phyloP scores from a whole-genome alignment of 2,888 invertebrate species.

The Caenorhabditis macrosperma region DNA sequence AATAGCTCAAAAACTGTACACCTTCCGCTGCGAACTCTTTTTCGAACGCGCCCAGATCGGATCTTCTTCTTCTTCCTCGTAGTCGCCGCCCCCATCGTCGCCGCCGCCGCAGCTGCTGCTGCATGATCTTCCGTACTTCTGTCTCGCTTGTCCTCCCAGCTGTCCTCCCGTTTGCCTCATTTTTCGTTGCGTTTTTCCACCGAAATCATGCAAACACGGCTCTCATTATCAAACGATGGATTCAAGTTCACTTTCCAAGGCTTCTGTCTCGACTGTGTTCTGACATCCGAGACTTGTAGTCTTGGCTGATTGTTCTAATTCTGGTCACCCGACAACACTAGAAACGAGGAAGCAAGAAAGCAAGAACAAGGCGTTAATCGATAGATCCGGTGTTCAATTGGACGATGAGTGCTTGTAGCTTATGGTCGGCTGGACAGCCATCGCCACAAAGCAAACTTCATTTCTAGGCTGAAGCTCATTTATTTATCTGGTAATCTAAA shows the following conservation, averaged over 20 bases:
- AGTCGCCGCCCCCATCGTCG: constrained; percentile 2
- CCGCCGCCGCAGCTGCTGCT: no score
- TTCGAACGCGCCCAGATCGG: not conserved
- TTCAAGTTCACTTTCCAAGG: not conserved
- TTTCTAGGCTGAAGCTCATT: no score
- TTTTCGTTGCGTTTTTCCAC: constrained; percentile 20
- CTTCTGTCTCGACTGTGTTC: not conserved
- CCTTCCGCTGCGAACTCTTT: not conserved
- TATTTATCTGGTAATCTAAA: no score
- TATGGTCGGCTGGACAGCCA: not conserved
- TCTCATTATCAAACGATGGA: not conserved
- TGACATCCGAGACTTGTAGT: no score
- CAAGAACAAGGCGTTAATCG: not conserved
- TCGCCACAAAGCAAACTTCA: no score
- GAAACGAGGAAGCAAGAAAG: not conserved
- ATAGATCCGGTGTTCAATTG: constrained; percentile 4
- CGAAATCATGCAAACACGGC: not conserved
- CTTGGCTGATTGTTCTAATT: not conserved
- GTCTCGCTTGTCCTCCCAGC: constrained; percentile 18
- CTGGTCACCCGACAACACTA: not conserved
- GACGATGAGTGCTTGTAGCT: not conserved
- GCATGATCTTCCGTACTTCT: constrained; percentile 42
- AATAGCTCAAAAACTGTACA: not conserved
- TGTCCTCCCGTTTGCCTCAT: constrained; percentile 30
- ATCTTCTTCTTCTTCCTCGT: not conserved